phyloP scores from a whole-genome alignment of 64 coral and sea anemone species.

The Porites lutea region DNA sequence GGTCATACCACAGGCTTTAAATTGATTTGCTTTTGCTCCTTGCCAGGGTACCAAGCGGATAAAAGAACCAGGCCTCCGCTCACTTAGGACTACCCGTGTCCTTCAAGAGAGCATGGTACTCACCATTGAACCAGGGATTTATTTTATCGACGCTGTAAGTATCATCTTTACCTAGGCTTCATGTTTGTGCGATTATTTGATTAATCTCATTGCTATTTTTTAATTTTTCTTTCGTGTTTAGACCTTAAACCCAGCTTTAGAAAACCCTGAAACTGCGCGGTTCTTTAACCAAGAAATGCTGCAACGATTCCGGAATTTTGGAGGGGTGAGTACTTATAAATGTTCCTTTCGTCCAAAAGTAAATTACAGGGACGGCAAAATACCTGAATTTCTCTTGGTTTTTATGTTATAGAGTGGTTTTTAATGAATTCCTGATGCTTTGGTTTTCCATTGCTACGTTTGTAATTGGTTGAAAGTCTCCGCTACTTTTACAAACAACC shows the following conservation, averaged over 20 bases:
- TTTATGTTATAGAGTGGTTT: no score
- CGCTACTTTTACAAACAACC: no score
- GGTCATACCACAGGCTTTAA: no score
- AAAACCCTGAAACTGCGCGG: conserved; percentile 81
- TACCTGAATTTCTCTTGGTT: no score
- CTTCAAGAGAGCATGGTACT: conserved; percentile 87
- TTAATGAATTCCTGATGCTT: no score
- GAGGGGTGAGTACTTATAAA: conserved; percentile 77
- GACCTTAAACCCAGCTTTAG: conserved; percentile 82
- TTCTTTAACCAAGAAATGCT: conserved; percentile 94
- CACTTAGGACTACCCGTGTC: conserved; percentile 67
- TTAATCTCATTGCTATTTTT: background rate
- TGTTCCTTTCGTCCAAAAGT: background rate
- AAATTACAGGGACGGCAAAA: no score
- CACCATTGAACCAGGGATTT: conserved; percentile 95
- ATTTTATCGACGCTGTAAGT: conserved; percentile 89
- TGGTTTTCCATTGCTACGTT: no score
- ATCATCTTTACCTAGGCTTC: background rate
- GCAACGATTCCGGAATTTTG: conserved; percentile 80
- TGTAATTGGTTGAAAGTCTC: no score
- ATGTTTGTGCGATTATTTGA: no score
- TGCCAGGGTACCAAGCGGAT: conserved; percentile 81
- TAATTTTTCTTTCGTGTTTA: background rate
- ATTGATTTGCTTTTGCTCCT: background rate
- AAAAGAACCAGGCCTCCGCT: conserved; percentile 88